These are phyloP conservation scores for Hycleus phaleratus DNA, from an alignment of 1,140 invertebrate genomes.

Conservation along the genomic window DNA sequence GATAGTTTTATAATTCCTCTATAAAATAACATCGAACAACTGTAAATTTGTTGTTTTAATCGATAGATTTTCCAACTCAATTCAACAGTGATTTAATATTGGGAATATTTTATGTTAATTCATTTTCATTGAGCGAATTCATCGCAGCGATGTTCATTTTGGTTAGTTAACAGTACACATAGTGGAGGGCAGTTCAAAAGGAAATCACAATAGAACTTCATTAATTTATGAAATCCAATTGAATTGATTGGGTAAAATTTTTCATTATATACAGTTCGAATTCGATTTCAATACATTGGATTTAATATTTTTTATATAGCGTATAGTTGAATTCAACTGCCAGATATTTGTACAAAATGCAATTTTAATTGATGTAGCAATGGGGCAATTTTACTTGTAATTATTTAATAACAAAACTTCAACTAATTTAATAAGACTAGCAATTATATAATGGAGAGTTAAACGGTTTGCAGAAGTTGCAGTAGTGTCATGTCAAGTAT, in stretches of 20 bases:
- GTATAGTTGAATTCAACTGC: too few species aligned
- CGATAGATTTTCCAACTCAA: too few species aligned
- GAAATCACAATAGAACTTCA: neutral
- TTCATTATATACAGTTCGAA: neutral
- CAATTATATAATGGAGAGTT: slow-evolving; percentile 16
- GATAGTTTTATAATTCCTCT: too few species aligned
- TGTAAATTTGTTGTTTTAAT: too few species aligned
- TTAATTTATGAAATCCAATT: neutral
- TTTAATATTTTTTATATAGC: too few species aligned
- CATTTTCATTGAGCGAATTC: neutral
- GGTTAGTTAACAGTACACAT: too few species aligned
- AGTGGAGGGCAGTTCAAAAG: too few species aligned
- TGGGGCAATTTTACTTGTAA: neutral
- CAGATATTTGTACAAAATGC: too few species aligned
- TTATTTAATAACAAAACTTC: neutral
- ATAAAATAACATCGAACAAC: too few species aligned
- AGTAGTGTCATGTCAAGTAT: slow-evolving; percentile 15
- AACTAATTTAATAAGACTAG: slow-evolving; percentile 18
- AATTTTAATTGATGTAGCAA: neutral
- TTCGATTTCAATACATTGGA: neutral
- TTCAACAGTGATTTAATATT: neutral
- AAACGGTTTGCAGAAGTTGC: slow-evolving; percentile 17
- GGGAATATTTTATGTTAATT: neutral
- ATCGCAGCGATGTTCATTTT: too few species aligned
- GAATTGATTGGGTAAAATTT: neutral